Evolutionary conservation across 2,797 vertebrate genomes (phyloP), one percentile per base, ranked within the genome.

Genomic region (Parauchenoglanis ngamensis): DNA sequence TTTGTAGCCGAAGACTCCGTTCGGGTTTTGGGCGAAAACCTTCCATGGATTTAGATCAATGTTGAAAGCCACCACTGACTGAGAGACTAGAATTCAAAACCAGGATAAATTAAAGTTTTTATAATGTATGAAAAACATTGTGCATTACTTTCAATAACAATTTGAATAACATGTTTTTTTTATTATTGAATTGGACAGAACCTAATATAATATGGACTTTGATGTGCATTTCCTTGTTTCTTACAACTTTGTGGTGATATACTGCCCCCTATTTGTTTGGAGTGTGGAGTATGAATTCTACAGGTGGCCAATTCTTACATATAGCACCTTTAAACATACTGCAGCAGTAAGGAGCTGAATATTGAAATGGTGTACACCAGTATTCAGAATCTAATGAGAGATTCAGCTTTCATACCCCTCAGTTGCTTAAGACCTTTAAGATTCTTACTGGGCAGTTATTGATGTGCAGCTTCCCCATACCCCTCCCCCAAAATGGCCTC

Each of bases 1-100:
- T 90, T 94, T 92, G 91, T 95, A 94, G 40, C 95, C 95, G 88
- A 96, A 96, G 52, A 92, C 92, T 76, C 67, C 89, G 52, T 88
- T 65, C 21, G 25, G 0, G 2, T 21, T 86, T 88, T 61, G 19
- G 0, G 0, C 87, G 35, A 94, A 81, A 23, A 59, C 19, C 80
- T 52, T 94, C 95, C 95, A 96, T 57, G 94, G 87, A 21, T 56
- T 85, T 35, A 94, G 91, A 15, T 96, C 94, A 0, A 96, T 89
- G 72, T 95, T 96, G 65, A 95, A 96, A 77, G 91, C 84, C 57
- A 90, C 11, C 56, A 86, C 83, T 83, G 78, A 81, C 44, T 90
- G 90, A 19, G 92, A 87, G 11, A 85, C 94, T 95, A 44, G 76
- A 81, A 7, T 3, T 75, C 1, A 72, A 81, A 87, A 75, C 21